phyloP scores from a whole-genome alignment of 2,113 vertebrate genomes.

The Embiotoca jacksoni region DNA sequence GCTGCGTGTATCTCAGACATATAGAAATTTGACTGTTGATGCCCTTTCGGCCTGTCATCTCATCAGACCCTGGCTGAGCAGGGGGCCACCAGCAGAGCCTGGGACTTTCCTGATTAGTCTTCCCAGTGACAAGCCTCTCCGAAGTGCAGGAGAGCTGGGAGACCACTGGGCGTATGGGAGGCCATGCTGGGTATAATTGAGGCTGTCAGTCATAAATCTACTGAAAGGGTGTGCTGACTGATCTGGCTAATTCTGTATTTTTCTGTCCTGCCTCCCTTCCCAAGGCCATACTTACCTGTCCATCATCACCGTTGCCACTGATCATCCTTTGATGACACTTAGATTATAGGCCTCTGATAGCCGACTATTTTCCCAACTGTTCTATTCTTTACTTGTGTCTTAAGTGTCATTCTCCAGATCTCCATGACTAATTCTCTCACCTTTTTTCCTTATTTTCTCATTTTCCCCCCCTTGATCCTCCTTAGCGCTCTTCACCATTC shows the following conservation, averaged over 20 bases:
- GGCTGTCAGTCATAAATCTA: constrained; percentile 69
- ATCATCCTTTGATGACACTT: constrained; percentile 70
- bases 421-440: constrained; percentile 47
- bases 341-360: constrained; percentile 61
- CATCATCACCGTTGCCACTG: constrained; percentile 58
- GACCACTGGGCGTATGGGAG: constrained; percentile 26
- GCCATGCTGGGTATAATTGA: constrained; percentile 72
- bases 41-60: constrained; percentile 68
- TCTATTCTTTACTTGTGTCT: constrained; percentile 53
- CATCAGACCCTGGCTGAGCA: constrained; percentile 63
- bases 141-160: constrained; percentile 10
- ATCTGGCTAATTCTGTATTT: constrained; percentile 58
- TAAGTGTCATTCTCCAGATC: constrained; percentile 45
- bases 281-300: constrained; percentile 55
- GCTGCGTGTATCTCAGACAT: constrained; percentile 39
- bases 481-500: constrained; percentile 12
- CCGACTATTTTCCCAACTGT: constrained; percentile 42
- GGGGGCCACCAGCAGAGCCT: constrained; percentile 49
- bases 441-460: constrained; percentile 54
- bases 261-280: constrained; percentile 33
- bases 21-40: constrained; percentile 50
- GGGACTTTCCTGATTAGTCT: constrained; percentile 73
- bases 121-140: constrained; percentile 40
- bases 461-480: constrained; percentile 19
- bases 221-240: constrained; percentile 48